Percentiles rank a stretch among this genome's conserved stretches.
Conservation (phyloP, 53 echinoderm and acorn worm genomes). For the Stichopus horrens region DNA sequence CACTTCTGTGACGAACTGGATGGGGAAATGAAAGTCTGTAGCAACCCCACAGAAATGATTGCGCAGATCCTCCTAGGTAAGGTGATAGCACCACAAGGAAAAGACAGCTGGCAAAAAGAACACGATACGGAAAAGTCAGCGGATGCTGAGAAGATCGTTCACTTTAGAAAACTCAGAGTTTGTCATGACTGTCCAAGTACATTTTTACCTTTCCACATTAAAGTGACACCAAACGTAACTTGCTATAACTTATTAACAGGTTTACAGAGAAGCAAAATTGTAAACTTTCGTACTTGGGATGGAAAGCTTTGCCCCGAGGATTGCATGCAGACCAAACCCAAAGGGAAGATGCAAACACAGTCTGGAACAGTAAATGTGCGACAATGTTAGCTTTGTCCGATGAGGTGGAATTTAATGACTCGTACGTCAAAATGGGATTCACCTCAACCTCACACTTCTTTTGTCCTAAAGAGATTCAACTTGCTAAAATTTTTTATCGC, state of each 20-base stretch:
- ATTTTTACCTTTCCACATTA: conserved; percentile 11
- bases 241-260: neutral
- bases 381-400: too few relatives aligned
- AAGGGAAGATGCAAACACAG: neutral
- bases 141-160: neutral
- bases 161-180: neutral
- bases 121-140: too few relatives aligned
- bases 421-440: too few relatives aligned
- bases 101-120: neutral
- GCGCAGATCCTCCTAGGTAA: conserved; percentile 15
- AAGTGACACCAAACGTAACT: neutral
- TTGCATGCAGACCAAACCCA: neutral
- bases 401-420: too few relatives aligned
- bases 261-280: neutral
- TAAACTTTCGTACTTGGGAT: neutral
- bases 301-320: too few relatives aligned
- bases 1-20: conserved; percentile 15
- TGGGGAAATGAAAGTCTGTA: conserved; percentile 22
- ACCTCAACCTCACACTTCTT: too few relatives aligned
- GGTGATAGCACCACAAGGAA: conserved; percentile 16
- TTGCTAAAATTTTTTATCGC: too few relatives aligned
- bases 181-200: neutral
- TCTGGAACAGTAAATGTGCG: conserved; percentile 3
- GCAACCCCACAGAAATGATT: conserved; percentile 8
- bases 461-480: too few relatives aligned